Conservation (phyloP, 2,888 invertebrate genomes). For the Opisthograptis luteolata region DNA sequence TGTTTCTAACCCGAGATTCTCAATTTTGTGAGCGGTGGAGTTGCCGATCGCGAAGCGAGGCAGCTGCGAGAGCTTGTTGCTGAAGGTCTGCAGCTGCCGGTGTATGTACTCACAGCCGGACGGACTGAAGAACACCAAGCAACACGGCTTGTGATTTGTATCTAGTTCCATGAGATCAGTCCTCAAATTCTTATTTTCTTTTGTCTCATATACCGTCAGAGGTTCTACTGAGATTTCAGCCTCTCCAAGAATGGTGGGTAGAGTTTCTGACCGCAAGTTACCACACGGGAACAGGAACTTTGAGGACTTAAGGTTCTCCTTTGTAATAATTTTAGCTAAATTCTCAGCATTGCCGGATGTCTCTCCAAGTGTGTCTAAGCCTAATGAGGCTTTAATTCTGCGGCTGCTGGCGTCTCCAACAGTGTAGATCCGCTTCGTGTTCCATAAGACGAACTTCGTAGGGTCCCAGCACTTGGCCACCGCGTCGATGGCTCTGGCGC, state of each 20-base stretch:
- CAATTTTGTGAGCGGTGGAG: slow-evolving; percentile 74
- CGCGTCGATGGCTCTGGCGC: slow-evolving; percentile 70
- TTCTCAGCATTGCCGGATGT: slow-evolving; percentile 67
- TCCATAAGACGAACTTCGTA: slow-evolving; percentile 65
- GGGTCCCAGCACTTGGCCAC: slow-evolving; percentile 70
- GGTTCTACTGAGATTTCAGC: slow-evolving; percentile 58
- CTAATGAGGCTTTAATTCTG: slow-evolving; percentile 59
- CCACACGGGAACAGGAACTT: slow-evolving; percentile 75
- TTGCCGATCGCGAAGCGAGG: slow-evolving; percentile 79
- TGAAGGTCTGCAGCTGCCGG: slow-evolving; percentile 71
- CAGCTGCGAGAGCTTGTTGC: slow-evolving; percentile 58
- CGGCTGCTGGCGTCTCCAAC: slow-evolving; percentile 64
- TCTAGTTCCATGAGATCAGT: slow-evolving; percentile 58
- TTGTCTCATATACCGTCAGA: slow-evolving; percentile 72
- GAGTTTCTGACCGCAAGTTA: slow-evolving; percentile 63
- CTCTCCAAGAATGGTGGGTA: slow-evolving; percentile 54
- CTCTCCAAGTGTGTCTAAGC: slow-evolving; percentile 63
- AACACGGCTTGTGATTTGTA: slow-evolving; percentile 46
- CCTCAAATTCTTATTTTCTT: slow-evolving; percentile 66
- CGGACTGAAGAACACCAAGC: slow-evolving; percentile 76
- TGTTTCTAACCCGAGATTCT: slow-evolving; percentile 71
- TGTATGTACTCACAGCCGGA: slow-evolving; percentile 76
- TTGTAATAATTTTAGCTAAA: slow-evolving; percentile 58
- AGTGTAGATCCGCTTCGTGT: slow-evolving; percentile 60
- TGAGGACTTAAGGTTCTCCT: slow-evolving; percentile 53